Percentiles rank a stretch among this genome's conserved stretches.
phyloP scores from a whole-genome alignment of 2,113 vertebrate genomes.

The Psilopogon haemacephalus region DNA sequence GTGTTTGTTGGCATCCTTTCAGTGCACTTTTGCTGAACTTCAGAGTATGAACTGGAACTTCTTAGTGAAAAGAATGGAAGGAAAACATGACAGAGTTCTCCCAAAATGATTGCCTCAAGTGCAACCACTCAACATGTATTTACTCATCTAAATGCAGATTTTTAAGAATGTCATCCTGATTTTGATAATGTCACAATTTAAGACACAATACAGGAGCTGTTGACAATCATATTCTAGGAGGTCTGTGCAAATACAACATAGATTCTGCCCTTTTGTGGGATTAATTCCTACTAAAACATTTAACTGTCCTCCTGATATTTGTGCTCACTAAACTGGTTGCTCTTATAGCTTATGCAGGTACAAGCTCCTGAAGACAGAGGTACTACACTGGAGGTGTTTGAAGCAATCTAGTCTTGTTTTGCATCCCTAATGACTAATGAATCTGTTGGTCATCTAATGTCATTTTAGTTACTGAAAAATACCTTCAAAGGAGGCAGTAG shows the following conservation, averaged over 20 bases:
- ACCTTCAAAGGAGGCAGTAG: neutral
- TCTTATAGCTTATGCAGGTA: neutral
- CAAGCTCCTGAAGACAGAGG: neutral
- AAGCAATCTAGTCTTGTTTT: neutral
- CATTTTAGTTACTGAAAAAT: neutral
- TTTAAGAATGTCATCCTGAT: neutral
- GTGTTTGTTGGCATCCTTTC: neutral
- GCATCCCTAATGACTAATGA: neutral
- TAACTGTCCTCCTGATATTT: neutral
- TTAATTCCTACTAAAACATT: neutral
- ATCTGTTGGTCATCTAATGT: neutral
- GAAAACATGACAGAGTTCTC: neutral
- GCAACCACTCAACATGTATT: neutral
- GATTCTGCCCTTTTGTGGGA: neutral
- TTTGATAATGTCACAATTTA: neutral
- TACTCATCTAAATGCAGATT: constrained; percentile 38
- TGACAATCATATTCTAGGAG: neutral
- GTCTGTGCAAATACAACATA: neutral
- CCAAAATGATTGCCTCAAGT: neutral
- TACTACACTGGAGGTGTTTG: neutral
- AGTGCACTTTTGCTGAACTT: neutral
- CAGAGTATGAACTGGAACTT: neutral
- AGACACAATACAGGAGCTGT: neutral
- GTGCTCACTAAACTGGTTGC: neutral
- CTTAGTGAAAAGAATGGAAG: too few relatives aligned